phyloP scores from a whole-genome alignment of 2,888 invertebrate species.

The Diaprepes abbreviatus region DNA sequence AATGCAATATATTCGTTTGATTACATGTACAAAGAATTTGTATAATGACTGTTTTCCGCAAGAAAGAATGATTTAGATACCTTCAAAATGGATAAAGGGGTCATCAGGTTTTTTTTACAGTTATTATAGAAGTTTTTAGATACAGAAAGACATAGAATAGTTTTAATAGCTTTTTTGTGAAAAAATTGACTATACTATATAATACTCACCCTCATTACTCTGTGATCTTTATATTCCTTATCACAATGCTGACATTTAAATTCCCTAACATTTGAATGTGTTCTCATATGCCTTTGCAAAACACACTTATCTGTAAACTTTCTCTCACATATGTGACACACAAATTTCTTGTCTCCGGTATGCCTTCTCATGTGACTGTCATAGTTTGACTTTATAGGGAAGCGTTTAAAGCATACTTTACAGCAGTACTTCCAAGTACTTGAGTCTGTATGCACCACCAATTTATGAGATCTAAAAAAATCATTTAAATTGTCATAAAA shows the following conservation, averaged over 20 bases:
- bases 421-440: conserved; percentile 60
- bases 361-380: conserved; percentile 60
- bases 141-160: no score
- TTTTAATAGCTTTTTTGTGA: no score
- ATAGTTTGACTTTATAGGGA: conserved; percentile 60
- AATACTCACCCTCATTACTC: conserved; percentile 52
- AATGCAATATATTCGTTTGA: no score
- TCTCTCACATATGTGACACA: conserved; percentile 58
- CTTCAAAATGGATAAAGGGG: no score
- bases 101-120: no score
- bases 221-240: conserved; percentile 69
- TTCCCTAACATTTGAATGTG: conserved; percentile 58
- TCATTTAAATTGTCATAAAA: no score
- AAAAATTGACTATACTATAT: no score
- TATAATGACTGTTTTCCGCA: no score
- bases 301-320: conserved; percentile 59
- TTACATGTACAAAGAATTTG: no score
- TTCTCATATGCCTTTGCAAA: conserved; percentile 57
- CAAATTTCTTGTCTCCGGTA: conserved; percentile 58
- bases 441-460: conserved; percentile 61
- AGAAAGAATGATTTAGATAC: no score
- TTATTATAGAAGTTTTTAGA: no score
- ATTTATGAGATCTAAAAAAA: conserved; percentile 57
- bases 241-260: conserved; percentile 69
- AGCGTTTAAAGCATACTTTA: conserved; percentile 57